Evolutionary conservation across 2,888 invertebrate species (phyloP).

Genomic region (Sinhomidia bicolor): DNA sequence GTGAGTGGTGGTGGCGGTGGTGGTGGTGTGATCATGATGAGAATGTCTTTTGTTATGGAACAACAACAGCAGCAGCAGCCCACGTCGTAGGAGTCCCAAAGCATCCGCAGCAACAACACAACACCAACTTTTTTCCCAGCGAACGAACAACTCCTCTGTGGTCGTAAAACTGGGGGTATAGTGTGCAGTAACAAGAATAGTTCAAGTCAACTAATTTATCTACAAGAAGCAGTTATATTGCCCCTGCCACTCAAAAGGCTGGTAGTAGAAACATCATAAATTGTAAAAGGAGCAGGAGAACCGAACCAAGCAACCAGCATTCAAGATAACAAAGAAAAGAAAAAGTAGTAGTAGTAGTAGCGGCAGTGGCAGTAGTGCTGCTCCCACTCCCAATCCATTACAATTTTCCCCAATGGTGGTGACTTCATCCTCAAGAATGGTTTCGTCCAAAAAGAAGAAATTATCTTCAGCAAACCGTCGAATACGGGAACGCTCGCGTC

Average conservation of each 20-base stretch:
- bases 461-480: conserved; percentile 76
- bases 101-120: conserved; percentile 35
- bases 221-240: conserved; percentile 8
- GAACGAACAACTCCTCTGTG: conserved; percentile 2
- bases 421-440: conserved; percentile 65
- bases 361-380: too few relatives aligned
- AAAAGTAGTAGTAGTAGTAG: conserved; percentile 38
- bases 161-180: neutral
- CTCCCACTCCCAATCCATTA: conserved; percentile 31
- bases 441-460: conserved; percentile 76
- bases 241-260: neutral
- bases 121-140: conserved; percentile 17
- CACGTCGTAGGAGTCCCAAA: neutral
- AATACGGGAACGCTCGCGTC: conserved; percentile 88
- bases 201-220: conserved; percentile 46
- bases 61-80: conserved; percentile 28
- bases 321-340: conserved; percentile 56
- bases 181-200: neutral
- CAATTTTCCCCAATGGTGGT: conserved; percentile 41
- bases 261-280: conserved; percentile 42
- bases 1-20: conserved; percentile 48
- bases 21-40: conserved; percentile 45
- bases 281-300: too few relatives aligned
- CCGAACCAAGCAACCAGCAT: conserved; percentile 15
- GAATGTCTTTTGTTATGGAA: conserved; percentile 40